Evolutionary conservation across 2,888 invertebrate genomes (phyloP).

Genomic region (Keiferia lycopersicella): DNA sequence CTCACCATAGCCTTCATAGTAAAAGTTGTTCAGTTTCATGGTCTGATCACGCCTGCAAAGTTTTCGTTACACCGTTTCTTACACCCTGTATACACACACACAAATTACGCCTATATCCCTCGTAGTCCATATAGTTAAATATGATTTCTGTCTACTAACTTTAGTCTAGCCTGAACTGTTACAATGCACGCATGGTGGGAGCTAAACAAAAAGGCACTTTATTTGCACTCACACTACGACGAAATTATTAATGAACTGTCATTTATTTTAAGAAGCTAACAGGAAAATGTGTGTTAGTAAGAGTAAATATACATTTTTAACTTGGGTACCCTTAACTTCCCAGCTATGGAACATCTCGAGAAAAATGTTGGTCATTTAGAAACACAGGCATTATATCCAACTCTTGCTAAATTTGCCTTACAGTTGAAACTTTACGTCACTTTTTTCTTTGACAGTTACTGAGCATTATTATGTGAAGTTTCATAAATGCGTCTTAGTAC

Average conservation of each 20-base stretch:
- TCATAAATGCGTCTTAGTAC: conserved; percentile 25
- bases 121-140: too few relatives aligned
- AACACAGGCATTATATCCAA: conserved; percentile 16
- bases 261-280: not conserved
- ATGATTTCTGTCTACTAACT: too few relatives aligned
- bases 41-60: too few relatives aligned
- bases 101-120: too few relatives aligned
- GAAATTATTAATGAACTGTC: not conserved
- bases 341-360: conserved; percentile 23
- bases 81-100: too few relatives aligned
- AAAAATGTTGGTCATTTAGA: conserved; percentile 30
- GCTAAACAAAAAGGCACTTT: too few relatives aligned
- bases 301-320: conserved; percentile 12
- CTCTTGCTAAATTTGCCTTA: not conserved
- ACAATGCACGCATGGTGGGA: too few relatives aligned
- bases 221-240: too few relatives aligned
- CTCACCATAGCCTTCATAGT: not conserved
- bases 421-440: not conserved
- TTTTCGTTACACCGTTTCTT: too few relatives aligned
- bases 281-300: not conserved
- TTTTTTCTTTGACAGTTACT: not conserved
- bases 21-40: not conserved
- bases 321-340: conserved; percentile 15
- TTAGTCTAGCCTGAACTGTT: too few relatives aligned
- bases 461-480: not conserved